Percentiles rank a stretch among this genome's conserved stretches.
Evolutionary conservation across 2,797 vertebrate genomes (phyloP).

Genomic region (Natrix natrix): DNA sequence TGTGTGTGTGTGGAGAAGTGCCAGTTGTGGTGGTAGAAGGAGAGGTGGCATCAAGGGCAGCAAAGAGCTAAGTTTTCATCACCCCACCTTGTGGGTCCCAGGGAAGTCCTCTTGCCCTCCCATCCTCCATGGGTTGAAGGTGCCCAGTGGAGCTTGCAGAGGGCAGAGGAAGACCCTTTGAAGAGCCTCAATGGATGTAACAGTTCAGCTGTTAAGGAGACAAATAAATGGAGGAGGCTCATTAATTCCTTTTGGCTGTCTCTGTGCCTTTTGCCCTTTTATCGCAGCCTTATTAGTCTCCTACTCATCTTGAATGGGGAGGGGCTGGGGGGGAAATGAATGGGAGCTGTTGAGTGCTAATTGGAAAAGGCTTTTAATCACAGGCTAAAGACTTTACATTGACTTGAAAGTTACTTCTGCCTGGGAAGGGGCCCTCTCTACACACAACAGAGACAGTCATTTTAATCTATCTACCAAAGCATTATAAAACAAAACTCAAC

Average conservation of each 20-base stretch:
- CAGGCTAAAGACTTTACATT: conserved; percentile 78
- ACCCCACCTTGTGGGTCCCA: conserved; percentile 75
- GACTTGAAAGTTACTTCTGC: conserved; percentile 83
- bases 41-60: conserved; percentile 40
- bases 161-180: conserved; percentile 75
- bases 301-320: conserved; percentile 81
- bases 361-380: conserved; percentile 83
- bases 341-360: conserved; percentile 81
- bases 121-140: conserved; percentile 72
- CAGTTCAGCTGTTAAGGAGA: conserved; percentile 85
- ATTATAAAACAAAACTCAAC: conserved; percentile 47
- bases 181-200: conserved; percentile 82
- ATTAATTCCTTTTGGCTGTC: conserved; percentile 81
- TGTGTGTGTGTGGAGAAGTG: too few relatives aligned
- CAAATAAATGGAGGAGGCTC: conserved; percentile 81
- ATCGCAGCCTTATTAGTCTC: conserved; percentile 84
- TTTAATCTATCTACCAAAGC: not conserved
- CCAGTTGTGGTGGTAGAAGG: not conserved
- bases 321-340: conserved; percentile 68
- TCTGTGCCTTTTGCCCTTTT: conserved; percentile 84
- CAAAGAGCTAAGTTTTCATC: conserved; percentile 73
- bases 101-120: conserved; percentile 72
- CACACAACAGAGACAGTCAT: not conserved
- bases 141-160: conserved; percentile 76
- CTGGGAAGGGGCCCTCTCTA: conserved; percentile 63